Evolutionary conservation across 1,140 invertebrate species (phyloP), one percentile per base, ranked within the genome.

Genomic region (Gonioctena quinquepunctata): DNA sequence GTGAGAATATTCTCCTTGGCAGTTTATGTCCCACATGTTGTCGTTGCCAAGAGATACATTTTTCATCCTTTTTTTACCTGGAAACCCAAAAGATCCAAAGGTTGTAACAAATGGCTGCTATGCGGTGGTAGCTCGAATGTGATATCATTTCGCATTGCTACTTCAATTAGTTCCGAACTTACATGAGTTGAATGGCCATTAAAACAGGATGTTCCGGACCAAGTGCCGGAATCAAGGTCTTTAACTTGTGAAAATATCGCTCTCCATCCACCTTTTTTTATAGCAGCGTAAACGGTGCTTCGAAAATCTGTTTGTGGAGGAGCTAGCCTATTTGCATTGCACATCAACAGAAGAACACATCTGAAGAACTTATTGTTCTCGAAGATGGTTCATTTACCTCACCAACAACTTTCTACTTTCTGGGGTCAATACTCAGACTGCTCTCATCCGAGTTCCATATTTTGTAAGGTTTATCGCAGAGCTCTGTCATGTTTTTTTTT

Each of bases 301-400:
- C 6, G n/a, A 64, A 64, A 64, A 42, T 49, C 33, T 16, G 13
- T 11, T 49, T 49, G 8, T 4, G 61, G 33, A 21, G 61, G 61
- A 50, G 61, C 16, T 3, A 64, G 16, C 33, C 61, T 28, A 42
- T 8, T 28, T 64, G 61, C 42, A 64, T 64, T 64, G 19, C 61
- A 64, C 61, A 64, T 64, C 3, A 64, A 22, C 6, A 49, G 19
- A 48, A 13, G 54, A 19, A n/a, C 22, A 4, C 19, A 5, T 52
- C 49, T 52, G n/a, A n/a, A n/a, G n/a, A 5, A 52, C 49, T 5
- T n/a, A n/a, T 3, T 3, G 49, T 5, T 5, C 49, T 52, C n/a
- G 49, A 52, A 3, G 49, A 52, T 19, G 49, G 49, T 52, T 52
- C n/a, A n/a, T 52, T 52, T 3, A 52, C n/a, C n/a, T 3, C 49